Conservation (phyloP, 1,140 invertebrate species). For the Drusus annulatus region DNA sequence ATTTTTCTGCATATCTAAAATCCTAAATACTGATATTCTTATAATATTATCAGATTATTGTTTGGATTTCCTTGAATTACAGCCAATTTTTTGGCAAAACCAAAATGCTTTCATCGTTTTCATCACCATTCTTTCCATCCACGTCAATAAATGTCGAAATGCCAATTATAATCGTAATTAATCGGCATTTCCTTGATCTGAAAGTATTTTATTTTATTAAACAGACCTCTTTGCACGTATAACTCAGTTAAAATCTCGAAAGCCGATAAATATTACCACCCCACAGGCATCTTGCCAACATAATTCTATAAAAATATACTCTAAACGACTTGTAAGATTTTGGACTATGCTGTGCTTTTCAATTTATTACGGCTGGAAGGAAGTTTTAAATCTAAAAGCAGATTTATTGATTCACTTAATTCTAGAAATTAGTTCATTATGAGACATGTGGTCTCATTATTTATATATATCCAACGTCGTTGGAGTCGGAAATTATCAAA, state of each 20-base stretch:
- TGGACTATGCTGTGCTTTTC: conserved; percentile 31
- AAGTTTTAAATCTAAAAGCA: background rate
- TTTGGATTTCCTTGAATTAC: too few species aligned
- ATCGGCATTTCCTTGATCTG: background rate
- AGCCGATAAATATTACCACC: conserved; percentile 54
- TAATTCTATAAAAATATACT: conserved; percentile 57
- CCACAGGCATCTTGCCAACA: conserved; percentile 46
- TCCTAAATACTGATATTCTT: too few species aligned
- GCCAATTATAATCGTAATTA: conserved; percentile 1
- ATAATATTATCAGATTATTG: too few species aligned
- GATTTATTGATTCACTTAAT: conserved; percentile 49
- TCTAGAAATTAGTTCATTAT: conserved; percentile 1
- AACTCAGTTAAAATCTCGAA: conserved; percentile 38
- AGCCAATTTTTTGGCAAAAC: background rate
- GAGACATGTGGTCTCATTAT: background rate
- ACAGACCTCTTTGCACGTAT: conserved; percentile 26
- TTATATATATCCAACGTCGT: too few species aligned
- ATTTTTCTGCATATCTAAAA: too few species aligned
- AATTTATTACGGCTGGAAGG: conserved; percentile 46
- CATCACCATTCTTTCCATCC: too few species aligned
- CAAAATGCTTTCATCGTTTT: background rate
- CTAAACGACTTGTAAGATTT: background rate
- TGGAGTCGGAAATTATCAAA: too few species aligned
- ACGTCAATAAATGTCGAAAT: background rate
- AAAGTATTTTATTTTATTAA: background rate